Percentiles rank a stretch among this genome's conserved stretches.
Conservation (phyloP, 2,113 vertebrate species). For the Anarhynchus alexandrinus region DNA sequence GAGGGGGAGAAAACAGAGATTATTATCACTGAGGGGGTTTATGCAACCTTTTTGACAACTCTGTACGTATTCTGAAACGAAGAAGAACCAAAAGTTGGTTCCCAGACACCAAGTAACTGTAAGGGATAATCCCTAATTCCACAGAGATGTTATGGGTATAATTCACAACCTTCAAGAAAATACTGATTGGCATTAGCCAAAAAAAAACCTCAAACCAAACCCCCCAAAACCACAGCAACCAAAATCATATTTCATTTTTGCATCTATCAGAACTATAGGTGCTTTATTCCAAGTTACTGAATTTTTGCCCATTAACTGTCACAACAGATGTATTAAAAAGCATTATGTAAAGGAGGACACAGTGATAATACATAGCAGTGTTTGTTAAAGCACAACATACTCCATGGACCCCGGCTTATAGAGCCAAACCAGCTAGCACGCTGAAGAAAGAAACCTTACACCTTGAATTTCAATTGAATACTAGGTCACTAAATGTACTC, state of each 20-base stretch:
- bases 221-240: not conserved
- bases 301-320: not conserved
- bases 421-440: not conserved
- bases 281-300: not conserved
- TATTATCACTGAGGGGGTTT: not conserved
- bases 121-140: not conserved
- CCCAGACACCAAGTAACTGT: not conserved
- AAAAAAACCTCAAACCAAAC: too few relatives aligned
- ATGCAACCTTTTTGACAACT: not conserved
- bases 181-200: not conserved
- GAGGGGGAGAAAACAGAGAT: not conserved
- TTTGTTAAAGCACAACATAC: not conserved
- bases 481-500: not conserved
- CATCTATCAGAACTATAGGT: not conserved
- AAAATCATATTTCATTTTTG: not conserved
- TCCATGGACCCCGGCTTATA: fast-evolving
- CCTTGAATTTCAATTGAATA: not conserved
- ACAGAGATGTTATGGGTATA: not conserved
- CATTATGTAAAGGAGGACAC: not conserved
- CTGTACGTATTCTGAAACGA: not conserved
- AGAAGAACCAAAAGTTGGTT: not conserved
- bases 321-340: not conserved
- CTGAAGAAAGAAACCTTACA: not conserved
- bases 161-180: not conserved
- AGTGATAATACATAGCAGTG: not conserved